These are phyloP conservation scores for Epizoanthus illoricatus DNA, from an alignment of 92 coral and sea anemone species.

Conservation along the genomic window DNA sequence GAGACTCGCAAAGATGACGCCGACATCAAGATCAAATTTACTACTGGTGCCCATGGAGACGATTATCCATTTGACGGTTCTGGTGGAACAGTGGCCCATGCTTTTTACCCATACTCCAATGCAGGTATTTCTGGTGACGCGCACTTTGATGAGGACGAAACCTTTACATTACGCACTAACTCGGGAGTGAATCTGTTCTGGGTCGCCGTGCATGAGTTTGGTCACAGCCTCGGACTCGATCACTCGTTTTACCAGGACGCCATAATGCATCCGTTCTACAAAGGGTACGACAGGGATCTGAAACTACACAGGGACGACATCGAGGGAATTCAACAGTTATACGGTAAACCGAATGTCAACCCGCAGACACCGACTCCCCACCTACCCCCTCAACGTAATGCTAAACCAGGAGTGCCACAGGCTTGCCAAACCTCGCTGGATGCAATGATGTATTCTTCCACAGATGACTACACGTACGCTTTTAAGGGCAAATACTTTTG, in stretches of 20 bases:
- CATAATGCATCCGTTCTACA: constrained; percentile 85
- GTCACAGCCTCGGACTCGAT: constrained; percentile 41
- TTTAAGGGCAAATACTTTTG: constrained; percentile 51
- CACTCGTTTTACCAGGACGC: constrained; percentile 72
- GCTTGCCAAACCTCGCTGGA: constrained; percentile 43
- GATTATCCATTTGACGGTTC: constrained; percentile 73
- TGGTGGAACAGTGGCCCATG: constrained; percentile 77
- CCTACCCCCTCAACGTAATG: constrained; percentile 17
- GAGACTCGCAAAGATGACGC: constrained; percentile 38
- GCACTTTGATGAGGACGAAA: constrained; percentile 91
- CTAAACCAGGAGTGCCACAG: constrained; percentile 27
- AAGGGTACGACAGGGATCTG: constrained; percentile 57
- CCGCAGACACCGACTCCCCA: constrained; percentile 29
- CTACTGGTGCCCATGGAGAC: constrained; percentile 29
- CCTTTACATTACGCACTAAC: constrained; percentile 52
- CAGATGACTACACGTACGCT: constrained; percentile 34
- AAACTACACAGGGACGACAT: constrained; percentile 76
- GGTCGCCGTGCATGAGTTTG: no score
- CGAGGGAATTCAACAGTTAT: constrained; percentile 78
- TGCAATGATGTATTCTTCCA: constrained; percentile 43
- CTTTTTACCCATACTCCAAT: constrained; percentile 76
- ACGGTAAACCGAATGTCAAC: constrained; percentile 58
- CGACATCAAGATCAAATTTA: constrained; percentile 48
- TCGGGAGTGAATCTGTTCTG: constrained; percentile 26
- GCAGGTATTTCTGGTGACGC: constrained; percentile 26